Conservation (phyloP, 2,113 vertebrate species). For the Gnathonemus echidnorhynchus region DNA sequence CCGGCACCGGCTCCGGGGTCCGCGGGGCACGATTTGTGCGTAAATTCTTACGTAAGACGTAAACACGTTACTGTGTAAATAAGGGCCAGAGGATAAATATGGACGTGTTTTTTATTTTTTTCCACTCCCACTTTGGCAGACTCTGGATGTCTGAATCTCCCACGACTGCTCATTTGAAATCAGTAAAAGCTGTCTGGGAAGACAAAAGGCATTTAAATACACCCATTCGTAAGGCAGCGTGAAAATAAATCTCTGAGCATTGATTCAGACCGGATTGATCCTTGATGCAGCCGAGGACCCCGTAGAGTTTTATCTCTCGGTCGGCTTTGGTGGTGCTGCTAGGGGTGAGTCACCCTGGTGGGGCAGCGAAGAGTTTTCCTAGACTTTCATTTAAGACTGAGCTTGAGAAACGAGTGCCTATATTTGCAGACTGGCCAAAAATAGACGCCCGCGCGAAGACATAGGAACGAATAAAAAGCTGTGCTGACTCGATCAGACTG, state of each 20-base stretch:
- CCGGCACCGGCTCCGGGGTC: neutral
- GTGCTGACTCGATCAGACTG: neutral
- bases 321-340: neutral
- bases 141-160: constrained; percentile 2
- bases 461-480: neutral
- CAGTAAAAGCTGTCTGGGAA: constrained; percentile 5
- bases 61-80: neutral
- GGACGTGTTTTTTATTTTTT: neutral
- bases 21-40: neutral
- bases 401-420: neutral
- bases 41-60: neutral
- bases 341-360: neutral
- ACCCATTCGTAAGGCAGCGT: neutral
- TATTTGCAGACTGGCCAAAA: neutral
- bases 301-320: neutral
- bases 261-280: neutral
- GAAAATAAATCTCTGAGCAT: neutral
- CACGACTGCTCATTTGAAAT: neutral
- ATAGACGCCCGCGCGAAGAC: neutral
- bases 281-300: neutral
- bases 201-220: neutral
- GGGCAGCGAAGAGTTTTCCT: neutral
- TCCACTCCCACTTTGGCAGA: neutral
- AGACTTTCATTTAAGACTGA: neutral
- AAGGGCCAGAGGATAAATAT: neutral